A percentile compares a stretch with the other conserved stretches of the same genome.
phyloP scores from a whole-genome alignment of 1,140 invertebrate genomes.

The Megalonaias nervosa region DNA sequence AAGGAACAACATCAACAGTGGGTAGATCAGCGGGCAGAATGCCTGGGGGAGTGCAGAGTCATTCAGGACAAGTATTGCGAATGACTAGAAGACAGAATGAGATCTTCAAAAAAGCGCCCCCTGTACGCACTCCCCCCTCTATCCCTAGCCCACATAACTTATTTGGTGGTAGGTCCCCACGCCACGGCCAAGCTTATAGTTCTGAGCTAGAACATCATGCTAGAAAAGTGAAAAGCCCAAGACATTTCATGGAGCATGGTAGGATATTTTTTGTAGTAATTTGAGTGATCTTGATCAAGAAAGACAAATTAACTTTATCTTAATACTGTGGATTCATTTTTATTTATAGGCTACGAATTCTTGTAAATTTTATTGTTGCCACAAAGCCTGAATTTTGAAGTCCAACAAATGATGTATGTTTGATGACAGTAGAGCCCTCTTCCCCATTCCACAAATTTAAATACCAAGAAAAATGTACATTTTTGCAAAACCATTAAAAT shows the following conservation, averaged over 20 bases:
- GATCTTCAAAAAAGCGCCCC: slow-evolving; percentile 49
- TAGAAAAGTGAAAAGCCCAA: slow-evolving; percentile 53
- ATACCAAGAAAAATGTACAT: too few relatives aligned
- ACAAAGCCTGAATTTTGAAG: too few relatives aligned
- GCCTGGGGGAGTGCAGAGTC: slow-evolving; percentile 46
- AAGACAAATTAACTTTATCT: too few relatives aligned
- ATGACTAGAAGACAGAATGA: slow-evolving; percentile 50
- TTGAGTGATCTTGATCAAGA: not conserved
- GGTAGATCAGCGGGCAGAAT: slow-evolving; percentile 60
- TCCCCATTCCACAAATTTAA: too few relatives aligned
- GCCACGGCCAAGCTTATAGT: slow-evolving; percentile 44
- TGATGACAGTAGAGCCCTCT: too few relatives aligned
- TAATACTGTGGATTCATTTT: too few relatives aligned
- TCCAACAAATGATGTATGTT: too few relatives aligned
- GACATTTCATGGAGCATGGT: slow-evolving; percentile 63
- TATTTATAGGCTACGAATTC: too few relatives aligned
- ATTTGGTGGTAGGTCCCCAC: slow-evolving; percentile 24
- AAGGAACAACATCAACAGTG: slow-evolving; percentile 50
- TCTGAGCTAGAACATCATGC: slow-evolving; percentile 64
- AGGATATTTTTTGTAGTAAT: slow-evolving; percentile 7
- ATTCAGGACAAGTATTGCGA: slow-evolving; percentile 48
- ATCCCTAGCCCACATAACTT: slow-evolving; percentile 55
- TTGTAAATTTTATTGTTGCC: too few relatives aligned
- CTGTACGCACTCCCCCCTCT: slow-evolving; percentile 60
- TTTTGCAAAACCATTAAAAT: too few relatives aligned